Evolutionary conservation across 2,113 vertebrate genomes (phyloP).

Genomic region (Cyprinodon tularosa): DNA sequence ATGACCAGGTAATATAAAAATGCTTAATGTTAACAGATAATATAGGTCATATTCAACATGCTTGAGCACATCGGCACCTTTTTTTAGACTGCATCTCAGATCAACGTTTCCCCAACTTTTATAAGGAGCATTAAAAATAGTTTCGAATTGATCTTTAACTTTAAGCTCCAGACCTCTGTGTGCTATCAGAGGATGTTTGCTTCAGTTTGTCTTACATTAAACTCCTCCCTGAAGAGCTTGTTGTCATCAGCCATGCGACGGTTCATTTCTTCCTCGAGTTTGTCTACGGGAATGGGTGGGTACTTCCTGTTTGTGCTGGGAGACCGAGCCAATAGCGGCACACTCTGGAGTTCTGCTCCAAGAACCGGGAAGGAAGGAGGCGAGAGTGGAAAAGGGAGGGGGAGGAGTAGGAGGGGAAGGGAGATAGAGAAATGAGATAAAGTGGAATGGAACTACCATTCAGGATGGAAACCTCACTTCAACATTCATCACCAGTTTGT

Average conservation of each 20-base stretch:
- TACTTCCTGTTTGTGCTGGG: slow-evolving; percentile 99
- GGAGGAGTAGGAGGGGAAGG: slow-evolving; percentile 41
- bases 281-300: slow-evolving; percentile 93
- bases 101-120: neutral
- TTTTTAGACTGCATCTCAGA: neutral
- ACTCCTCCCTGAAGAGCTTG: slow-evolving; percentile 97
- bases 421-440: slow-evolving; percentile 46
- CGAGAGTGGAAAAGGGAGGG: slow-evolving; percentile 20
- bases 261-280: slow-evolving; percentile 98
- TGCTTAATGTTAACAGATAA: neutral
- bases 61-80: neutral
- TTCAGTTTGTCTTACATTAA: slow-evolving; percentile 83
- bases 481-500: slow-evolving; percentile 9
- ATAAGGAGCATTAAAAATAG: neutral
- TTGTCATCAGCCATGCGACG: slow-evolving; percentile 98
- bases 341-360: slow-evolving; percentile 90
- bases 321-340: slow-evolving; percentile 94
- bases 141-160: neutral
- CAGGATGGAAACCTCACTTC: slow-evolving; percentile 17
- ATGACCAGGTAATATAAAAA: neutral
- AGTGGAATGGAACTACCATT: slow-evolving; percentile 20
- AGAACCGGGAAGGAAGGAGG: slow-evolving; percentile 48
- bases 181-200: slow-evolving; percentile 16
- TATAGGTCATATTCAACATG: too few relatives aligned
- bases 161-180: neutral